These are phyloP conservation scores for Phyllostomus hastatus DNA, from an alignment of 2,113 vertebrate genomes.

Conservation along the genomic window DNA sequence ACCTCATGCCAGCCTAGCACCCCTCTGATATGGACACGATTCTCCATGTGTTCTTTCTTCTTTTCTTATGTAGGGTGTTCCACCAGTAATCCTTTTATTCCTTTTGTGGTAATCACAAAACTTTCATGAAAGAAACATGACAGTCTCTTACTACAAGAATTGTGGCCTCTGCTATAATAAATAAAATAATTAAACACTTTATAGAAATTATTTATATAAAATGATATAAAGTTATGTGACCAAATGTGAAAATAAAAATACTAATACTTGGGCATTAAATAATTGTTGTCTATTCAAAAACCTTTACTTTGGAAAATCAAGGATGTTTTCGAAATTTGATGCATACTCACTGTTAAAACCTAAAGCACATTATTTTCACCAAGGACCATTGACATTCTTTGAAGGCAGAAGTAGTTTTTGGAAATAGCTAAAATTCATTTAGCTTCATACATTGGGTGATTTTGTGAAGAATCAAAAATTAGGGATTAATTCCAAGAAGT, in stretches of 20 bases:
- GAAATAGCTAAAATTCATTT: neutral
- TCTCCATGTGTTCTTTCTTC: neutral
- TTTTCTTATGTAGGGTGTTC: rapidly evolving
- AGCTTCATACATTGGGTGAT: neutral
- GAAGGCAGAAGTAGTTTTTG: neutral
- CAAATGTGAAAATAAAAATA: neutral
- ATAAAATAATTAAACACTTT: neutral
- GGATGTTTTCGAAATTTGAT: neutral
- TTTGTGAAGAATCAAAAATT: neutral
- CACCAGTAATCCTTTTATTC: neutral
- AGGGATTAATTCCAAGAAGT: neutral
- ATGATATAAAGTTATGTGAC: neutral
- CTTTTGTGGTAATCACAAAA: neutral
- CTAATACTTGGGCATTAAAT: neutral
- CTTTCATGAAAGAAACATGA: neutral
- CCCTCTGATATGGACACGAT: neutral
- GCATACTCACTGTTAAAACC: neutral
- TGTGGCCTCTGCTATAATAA: neutral
- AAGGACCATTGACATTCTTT: neutral
- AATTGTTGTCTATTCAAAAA: neutral
- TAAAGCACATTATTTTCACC: neutral
- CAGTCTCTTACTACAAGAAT: neutral
- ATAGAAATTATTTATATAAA: neutral
- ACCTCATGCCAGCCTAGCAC: neutral
- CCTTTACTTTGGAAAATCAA: neutral